Evolutionary conservation across 2,888 invertebrate genomes (phyloP).

Genomic region (Euzetes globulus): DNA sequence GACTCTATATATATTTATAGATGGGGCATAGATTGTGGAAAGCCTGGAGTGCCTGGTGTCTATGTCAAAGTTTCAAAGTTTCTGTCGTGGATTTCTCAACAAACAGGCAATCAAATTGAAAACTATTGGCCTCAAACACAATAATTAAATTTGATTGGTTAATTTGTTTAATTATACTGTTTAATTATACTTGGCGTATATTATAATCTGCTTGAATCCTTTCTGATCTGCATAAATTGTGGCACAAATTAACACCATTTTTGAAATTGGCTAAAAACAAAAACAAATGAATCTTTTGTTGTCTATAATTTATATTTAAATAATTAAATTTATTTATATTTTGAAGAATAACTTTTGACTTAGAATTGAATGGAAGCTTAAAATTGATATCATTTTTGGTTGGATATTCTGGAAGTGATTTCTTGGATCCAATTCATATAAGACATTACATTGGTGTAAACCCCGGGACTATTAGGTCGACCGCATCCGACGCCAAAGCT

Average conservation of each 20-base stretch:
- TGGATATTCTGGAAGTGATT: neutral
- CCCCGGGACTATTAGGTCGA: slow-evolving; percentile 47
- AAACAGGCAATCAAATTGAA: slow-evolving; percentile 34
- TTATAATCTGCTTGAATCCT: no score
- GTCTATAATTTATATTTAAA: no score
- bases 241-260: no score
- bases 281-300: slow-evolving; percentile 3
- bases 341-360: neutral
- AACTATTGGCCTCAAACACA: slow-evolving; percentile 37
- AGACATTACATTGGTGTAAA: slow-evolving; percentile 47
- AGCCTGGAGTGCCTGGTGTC: slow-evolving; percentile 46
- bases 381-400: neutral
- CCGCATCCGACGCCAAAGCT: slow-evolving; percentile 47
- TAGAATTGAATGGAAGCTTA: neutral
- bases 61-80: slow-evolving; percentile 46
- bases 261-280: neutral
- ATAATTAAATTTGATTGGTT: neutral
- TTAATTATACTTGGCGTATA: no score
- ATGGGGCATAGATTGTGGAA: slow-evolving; percentile 48
- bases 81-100: slow-evolving; percentile 40
- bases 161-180: neutral
- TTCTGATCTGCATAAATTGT: no score
- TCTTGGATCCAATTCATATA: slow-evolving; percentile 47
- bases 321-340: neutral
- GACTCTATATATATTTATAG: slow-evolving; percentile 42